Evolutionary conservation across 1,140 invertebrate genomes (phyloP), one percentile per base, ranked within the genome.

Genomic region (Ctenoplectra terminalis): DNA sequence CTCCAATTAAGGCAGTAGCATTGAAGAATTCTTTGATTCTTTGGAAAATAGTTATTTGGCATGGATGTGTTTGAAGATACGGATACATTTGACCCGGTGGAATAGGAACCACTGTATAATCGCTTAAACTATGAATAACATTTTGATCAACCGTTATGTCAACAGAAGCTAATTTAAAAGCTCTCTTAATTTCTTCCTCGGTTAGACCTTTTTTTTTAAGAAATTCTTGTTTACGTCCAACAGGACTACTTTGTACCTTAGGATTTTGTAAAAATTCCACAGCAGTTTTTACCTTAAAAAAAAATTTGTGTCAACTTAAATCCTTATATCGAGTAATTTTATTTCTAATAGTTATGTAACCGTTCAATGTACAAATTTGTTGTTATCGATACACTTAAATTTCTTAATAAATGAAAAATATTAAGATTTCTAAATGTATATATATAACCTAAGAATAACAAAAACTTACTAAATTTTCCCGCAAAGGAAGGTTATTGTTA

Each of bases 211-310:
- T 98, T 81, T 95, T 95, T 85, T 95, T 95, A 8, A 98, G 93
- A 94, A 98, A 98, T 83, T 96, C 94, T 90, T 97, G 96, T 90
- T 97, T 98, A 87, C 97, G 96, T 64, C 95, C 94, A 50, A 97
- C 88, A 0, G 97, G 96, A 90, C 96, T 97, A 73, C 95, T 92
- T 58, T 95, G 94, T 6, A 98, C 97, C 92, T 96, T 97, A 46
- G 96, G 96, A 94, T 98, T 98, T 91, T 96, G 95, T 50, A 98
- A 92, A 94, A 98, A 98, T 88, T 97, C 97, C 15, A 98, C 96
- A 48, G 98, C 98, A 40, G 97, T 98, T 76, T 95, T 95, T 73
- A 98, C 95, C 97, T 97, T 92, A 11, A 92, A 90, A 88, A 90
- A 70, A 84, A 86, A 83, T 86, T 37, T 17, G 43, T 43, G 0